These are phyloP conservation scores for Gallinago nigripennis DNA, from an alignment of 2,797 vertebrate genomes.

Conservation along the genomic window DNA sequence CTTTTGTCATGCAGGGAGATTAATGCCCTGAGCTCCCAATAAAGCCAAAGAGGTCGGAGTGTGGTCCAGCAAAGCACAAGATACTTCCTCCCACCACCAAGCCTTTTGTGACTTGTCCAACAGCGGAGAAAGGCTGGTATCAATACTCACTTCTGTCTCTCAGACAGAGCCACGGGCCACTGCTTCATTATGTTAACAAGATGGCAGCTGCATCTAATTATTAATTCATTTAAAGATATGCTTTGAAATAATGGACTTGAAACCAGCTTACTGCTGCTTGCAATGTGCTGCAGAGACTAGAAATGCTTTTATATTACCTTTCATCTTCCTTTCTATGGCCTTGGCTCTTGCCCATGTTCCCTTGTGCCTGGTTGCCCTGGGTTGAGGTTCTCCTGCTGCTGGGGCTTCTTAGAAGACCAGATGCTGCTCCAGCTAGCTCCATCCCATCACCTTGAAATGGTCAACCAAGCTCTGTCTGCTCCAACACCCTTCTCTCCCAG, in stretches of 20 bases:
- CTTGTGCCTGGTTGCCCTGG: background rate
- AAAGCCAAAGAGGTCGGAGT: fast-evolving
- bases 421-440: background rate
- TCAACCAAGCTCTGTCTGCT: background rate
- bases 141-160: background rate
- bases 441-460: fast-evolving
- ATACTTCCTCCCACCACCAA: background rate
- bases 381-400: background rate
- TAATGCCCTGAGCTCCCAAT: background rate
- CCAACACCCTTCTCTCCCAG: background rate
- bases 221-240: background rate
- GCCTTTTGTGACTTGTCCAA: background rate
- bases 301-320: background rate
- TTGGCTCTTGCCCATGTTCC: fast-evolving
- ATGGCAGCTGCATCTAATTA: background rate
- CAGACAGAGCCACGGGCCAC: background rate
- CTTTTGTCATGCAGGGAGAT: background rate
- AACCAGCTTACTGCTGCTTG: background rate
- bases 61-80: background rate
- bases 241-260: background rate
- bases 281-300: background rate
- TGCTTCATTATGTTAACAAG: background rate
- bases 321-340: background rate
- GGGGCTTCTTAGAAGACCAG: background rate
- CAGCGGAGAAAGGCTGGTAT: background rate